Base-by-base conservation (phyloP, 2,797 vertebrate genomes). In the Cossypha niveicapilla region DNA sequence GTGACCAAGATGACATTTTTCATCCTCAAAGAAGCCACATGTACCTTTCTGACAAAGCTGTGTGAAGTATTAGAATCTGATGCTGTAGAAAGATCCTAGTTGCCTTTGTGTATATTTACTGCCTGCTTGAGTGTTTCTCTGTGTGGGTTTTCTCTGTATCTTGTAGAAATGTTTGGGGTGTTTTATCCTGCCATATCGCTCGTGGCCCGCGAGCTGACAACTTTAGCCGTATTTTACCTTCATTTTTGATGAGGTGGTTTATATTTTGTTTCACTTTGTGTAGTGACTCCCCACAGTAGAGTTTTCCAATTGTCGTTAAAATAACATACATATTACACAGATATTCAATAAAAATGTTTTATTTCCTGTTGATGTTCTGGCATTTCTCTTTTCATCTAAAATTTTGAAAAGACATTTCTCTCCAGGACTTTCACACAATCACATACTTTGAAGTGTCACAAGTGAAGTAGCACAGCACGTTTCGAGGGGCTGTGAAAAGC, bases 341-440 rank as follows among this genome's bases (percentile, higher is more conserved):
- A 99, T 99, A 99, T 98, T 99, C 99, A 99, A 99, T 99, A 99
- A 99, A 99, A 99, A 99, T 98, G 98, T 99, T 99, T 99, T 99
- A 99, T 99, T 99, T 99, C 99, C 99, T 99, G 99, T 99, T 99
- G 98, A 99, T 98, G 98, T 98, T 94, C 96, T 90, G 28, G 94
- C 70, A 50, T 91, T 93, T 93, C 90, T 78, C 44, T 76, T 93
- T 92, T 78, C 57, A 72, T 94, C 79, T 71, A 28, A 51, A 81
- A 71, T 71, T 75, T 42, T 61, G 65, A 51, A 70, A 84, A 68
- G 61, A 51, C 21, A 34, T 83, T 54, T 75, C 47, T 39, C 45
- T 83, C 50, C 30, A 11, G 25, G 58, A 67, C 65, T 85, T 85
- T 7, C 84, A 56, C 48, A 45, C 67, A 90, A 45, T 53, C 71